Evolutionary conservation across 2,888 invertebrate species (phyloP), one percentile per base, ranked within the genome.

Genomic region (Aleiodes testaceus): DNA sequence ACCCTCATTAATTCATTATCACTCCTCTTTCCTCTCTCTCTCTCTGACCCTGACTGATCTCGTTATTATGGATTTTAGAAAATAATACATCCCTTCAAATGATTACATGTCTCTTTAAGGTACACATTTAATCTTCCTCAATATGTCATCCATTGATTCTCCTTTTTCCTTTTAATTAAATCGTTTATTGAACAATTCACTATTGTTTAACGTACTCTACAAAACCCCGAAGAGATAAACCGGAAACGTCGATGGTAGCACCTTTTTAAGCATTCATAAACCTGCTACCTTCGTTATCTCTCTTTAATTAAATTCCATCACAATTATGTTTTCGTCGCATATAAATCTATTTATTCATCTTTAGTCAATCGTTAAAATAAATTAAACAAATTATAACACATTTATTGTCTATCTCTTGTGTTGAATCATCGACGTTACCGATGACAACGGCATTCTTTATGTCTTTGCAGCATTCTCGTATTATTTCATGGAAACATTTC

Each of bases 371-470:
- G 70, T 74, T 66, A 36, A 70, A 78, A 79, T 69, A 72, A 78
- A 79, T 77, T 7, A 11, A 36, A 36, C 2, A 11, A 69, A 80
- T 80, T 78, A 75, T 72, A 82, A 80, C 76, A 76, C 74, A 72
- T 75, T 79, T 82, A 82, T 82, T 82, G 80, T 82, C 82, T 80
- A 80, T 71, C 76, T 75, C 78, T 78, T 74, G 72, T 49, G 71
- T 68, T 72, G 49, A 72, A 73, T 72, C 61, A 78, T 78, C 77
- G 76, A 73, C 68, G 44, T 77, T 72, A 72, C 76, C 77, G 75
- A 73, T 75, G 74, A 75, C 73, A 79, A 76, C 72, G 18, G 66
- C 52, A 74, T 77, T 74, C 55, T 49, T 55, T 20, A 26, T 5
- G 5, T 26, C 5, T 26, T 26, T 26, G 26, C 3, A 26, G 26